Evolutionary conservation across 2,797 vertebrate species (phyloP).

Genomic region (Dallia pectoralis): DNA sequence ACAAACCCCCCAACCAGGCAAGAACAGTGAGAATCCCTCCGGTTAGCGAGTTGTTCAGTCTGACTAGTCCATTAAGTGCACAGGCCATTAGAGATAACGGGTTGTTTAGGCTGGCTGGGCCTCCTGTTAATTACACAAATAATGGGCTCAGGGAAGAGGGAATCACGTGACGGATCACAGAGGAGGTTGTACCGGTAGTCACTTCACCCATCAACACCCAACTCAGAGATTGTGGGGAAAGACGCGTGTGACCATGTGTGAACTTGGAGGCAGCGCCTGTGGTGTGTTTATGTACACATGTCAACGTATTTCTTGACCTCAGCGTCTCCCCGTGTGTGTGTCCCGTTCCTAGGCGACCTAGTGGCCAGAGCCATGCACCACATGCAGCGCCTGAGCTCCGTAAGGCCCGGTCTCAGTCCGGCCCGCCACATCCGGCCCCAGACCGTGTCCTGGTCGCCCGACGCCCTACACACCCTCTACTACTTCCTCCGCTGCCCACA

Average conservation of each 20-base stretch:
- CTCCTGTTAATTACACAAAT: slow-evolving; percentile 54
- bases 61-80: slow-evolving; percentile 38
- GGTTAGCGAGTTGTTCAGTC: slow-evolving; percentile 38
- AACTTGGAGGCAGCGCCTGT: not conserved
- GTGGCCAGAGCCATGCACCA: slow-evolving; percentile 98
- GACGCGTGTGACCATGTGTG: not conserved
- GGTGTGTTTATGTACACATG: not conserved
- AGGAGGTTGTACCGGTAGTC: not conserved
- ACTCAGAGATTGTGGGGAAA: too few relatives aligned
- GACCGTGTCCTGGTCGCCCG: slow-evolving; percentile 93
- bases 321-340: not conserved
- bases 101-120: slow-evolving; percentile 49
- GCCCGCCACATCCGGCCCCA: slow-evolving; percentile 83
- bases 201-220: not conserved
- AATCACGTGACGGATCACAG: slow-evolving; percentile 29
- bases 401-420: slow-evolving; percentile 86
- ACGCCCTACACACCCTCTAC: slow-evolving; percentile 97
- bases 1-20: not conserved
- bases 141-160: slow-evolving; percentile 36
- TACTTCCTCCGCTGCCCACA: slow-evolving; percentile 98
- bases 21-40: not conserved
- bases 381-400: slow-evolving; percentile 89
- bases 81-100: slow-evolving; percentile 54
- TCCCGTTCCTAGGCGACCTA: slow-evolving; percentile 84
- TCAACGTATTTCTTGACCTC: not conserved